Evolutionary conservation across 2,113 vertebrate genomes (phyloP).

Genomic region (Rhea pennata): DNA sequence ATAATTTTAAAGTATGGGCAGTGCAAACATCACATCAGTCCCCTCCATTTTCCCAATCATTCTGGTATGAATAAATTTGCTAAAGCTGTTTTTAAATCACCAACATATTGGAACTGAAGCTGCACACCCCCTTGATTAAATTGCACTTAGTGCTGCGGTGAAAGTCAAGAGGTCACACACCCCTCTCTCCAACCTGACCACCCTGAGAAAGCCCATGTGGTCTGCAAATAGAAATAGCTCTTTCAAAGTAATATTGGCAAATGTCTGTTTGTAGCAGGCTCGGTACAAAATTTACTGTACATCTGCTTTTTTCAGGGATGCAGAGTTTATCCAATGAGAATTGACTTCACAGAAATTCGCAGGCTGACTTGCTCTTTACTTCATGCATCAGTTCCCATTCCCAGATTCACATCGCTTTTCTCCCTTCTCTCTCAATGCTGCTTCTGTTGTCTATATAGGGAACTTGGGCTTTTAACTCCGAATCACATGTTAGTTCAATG

Average conservation of each 20-base stretch:
- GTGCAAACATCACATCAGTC: neutral
- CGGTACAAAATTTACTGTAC: neutral
- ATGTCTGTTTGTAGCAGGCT: neutral
- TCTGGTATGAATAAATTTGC: neutral
- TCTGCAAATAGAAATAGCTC: neutral
- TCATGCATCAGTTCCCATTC: neutral
- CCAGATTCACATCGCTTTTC: neutral
- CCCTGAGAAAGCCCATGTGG: fast-evolving
- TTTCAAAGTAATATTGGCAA: neutral
- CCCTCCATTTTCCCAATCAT: neutral
- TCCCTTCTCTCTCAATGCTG: neutral
- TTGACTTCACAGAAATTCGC: fast-evolving
- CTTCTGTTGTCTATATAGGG: slow-evolving; percentile 27
- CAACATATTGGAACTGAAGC: fast-evolving
- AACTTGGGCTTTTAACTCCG: slow-evolving; percentile 49
- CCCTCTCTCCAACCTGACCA: neutral
- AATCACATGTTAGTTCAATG: slow-evolving; percentile 8
- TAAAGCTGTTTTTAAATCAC: neutral
- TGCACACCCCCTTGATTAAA: neutral
- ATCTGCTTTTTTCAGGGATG: neutral
- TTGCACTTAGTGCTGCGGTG: fast-evolving
- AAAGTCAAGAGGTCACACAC: neutral
- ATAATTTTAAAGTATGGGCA: neutral
- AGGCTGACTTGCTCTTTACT: neutral
- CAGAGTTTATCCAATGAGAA: neutral